Conservation (phyloP, 1,140 invertebrate species). For the Euwallacea similis region DNA sequence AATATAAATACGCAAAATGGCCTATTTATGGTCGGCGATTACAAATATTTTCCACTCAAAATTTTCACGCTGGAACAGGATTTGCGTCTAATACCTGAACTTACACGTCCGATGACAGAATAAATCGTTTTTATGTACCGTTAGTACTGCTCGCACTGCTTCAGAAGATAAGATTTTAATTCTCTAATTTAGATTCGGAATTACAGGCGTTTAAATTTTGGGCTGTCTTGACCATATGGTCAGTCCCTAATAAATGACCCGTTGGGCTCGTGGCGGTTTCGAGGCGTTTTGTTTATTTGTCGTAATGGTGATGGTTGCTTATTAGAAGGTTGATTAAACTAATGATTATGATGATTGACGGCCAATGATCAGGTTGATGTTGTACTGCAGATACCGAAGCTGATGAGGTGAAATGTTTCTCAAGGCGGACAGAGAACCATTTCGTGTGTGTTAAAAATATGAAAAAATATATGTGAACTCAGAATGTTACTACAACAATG, state of each 20-base stretch:
- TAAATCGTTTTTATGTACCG: slow-evolving; percentile 31
- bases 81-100: slow-evolving; percentile 32
- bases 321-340: slow-evolving; percentile 4
- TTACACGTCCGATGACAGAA: slow-evolving; percentile 4
- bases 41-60: slow-evolving; percentile 26
- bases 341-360: background rate
- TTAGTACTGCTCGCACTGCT: slow-evolving; percentile 17
- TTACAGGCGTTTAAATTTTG: slow-evolving; percentile 33
- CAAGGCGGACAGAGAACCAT: too few species aligned
- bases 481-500: too few species aligned
- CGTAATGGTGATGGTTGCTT: background rate
- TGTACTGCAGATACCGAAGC: too few species aligned
- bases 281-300: slow-evolving; percentile 1
- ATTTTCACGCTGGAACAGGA: slow-evolving; percentile 29
- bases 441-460: too few species aligned
- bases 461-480: too few species aligned
- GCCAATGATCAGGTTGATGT: too few species aligned
- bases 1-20: background rate
- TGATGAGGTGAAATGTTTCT: too few species aligned
- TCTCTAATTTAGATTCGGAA: slow-evolving; percentile 37
- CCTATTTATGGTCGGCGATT: slow-evolving; percentile 3
- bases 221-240: slow-evolving; percentile 35
- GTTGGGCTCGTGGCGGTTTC: slow-evolving; percentile 21
- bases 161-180: slow-evolving; percentile 28
- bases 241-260: slow-evolving; percentile 27